These are phyloP conservation scores for Catotricha subobsoleta DNA, from an alignment of 2,888 invertebrate genomes.

Conservation along the genomic window DNA sequence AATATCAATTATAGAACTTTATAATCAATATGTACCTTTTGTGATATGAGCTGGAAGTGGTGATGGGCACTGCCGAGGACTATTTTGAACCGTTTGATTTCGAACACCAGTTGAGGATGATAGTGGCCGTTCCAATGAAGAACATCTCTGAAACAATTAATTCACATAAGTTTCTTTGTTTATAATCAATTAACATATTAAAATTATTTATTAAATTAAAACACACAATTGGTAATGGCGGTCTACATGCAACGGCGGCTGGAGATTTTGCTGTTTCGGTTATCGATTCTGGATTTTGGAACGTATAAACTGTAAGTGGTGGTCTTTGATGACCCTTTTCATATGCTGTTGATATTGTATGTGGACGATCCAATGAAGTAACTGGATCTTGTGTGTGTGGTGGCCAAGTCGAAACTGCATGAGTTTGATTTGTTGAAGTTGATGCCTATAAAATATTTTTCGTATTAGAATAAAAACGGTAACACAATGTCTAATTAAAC, in stretches of 20 bases:
- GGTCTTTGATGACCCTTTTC: conserved; percentile 73
- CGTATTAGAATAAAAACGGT: not conserved
- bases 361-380: conserved; percentile 48
- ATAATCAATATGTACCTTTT: too few relatives aligned
- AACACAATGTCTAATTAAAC: too few relatives aligned
- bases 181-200: not conserved
- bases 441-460: conserved; percentile 31
- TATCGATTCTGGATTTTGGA: conserved; percentile 54
- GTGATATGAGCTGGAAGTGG: conserved; percentile 59
- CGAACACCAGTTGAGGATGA: conserved; percentile 34
- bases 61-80: conserved; percentile 44
- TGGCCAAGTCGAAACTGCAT: conserved; percentile 30
- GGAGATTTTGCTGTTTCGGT: conserved; percentile 32
- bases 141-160: conserved; percentile 44
- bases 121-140: conserved; percentile 65
- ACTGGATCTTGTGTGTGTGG: conserved; percentile 30
- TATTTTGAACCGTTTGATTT: conserved; percentile 24
- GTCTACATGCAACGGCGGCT: conserved; percentile 36
- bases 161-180: conserved; percentile 10
- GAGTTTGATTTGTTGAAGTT: conserved; percentile 25
- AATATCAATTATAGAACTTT: too few relatives aligned
- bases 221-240: conserved; percentile 54
- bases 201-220: not conserved
- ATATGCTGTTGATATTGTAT: conserved; percentile 87
- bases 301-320: conserved; percentile 72